These are phyloP conservation scores for Belgica antarctica DNA, from an alignment of 2,888 invertebrate species.

Conservation along the genomic window DNA sequence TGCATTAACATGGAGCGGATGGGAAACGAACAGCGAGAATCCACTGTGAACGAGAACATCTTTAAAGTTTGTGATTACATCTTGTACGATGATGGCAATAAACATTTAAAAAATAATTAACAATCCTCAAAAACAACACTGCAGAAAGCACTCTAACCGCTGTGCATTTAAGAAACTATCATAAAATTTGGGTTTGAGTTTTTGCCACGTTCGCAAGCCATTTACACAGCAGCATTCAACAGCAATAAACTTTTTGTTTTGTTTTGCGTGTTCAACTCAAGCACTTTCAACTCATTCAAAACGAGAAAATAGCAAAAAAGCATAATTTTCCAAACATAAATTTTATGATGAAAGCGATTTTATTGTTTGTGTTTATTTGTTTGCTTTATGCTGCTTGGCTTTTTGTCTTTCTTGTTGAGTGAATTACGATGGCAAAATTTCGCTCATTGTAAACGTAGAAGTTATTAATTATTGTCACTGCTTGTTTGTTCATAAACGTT, in stretches of 20 bases:
- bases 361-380: slow-evolving; percentile 36
- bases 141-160: background rate
- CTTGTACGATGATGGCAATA: slow-evolving; percentile 7
- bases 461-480: slow-evolving; percentile 35
- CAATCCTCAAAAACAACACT: slow-evolving; percentile 17
- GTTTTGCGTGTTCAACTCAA: background rate
- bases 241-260: slow-evolving; percentile 20
- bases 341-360: slow-evolving; percentile 41
- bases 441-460: slow-evolving; percentile 7
- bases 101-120: slow-evolving; percentile 41
- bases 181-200: background rate
- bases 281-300: background rate
- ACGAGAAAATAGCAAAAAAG: slow-evolving; percentile 1
- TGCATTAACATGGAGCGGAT: slow-evolving; percentile 1
- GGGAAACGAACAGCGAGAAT: background rate
- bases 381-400: slow-evolving; percentile 34
- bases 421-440: too few species aligned
- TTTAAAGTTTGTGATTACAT: background rate
- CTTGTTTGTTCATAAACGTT: too few species aligned
- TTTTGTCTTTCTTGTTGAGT: slow-evolving; percentile 1
- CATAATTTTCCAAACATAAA: slow-evolving; percentile 41
- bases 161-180: slow-evolving; percentile 29
- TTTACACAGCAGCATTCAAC: background rate
- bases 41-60: background rate
- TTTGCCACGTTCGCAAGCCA: background rate